Conservation (phyloP, 1,140 invertebrate species). For the Bombus polaris region DNA sequence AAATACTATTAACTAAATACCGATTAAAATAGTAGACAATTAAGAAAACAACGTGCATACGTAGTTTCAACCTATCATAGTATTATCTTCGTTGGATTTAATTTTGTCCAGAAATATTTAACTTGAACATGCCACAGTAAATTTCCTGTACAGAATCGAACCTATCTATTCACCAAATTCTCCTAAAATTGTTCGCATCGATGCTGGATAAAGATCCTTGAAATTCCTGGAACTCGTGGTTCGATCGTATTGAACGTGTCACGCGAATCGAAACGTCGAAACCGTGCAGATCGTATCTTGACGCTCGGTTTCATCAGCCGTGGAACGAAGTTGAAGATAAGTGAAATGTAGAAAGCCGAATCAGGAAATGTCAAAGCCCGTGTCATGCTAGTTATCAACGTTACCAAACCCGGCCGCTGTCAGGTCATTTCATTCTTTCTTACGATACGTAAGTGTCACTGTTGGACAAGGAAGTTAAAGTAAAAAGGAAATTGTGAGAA, state of each 20-base stretch:
- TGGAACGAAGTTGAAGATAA: constrained; percentile 10
- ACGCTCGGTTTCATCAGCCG: not conserved
- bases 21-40: no score
- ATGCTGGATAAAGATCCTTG: not conserved
- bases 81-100: no score
- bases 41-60: no score
- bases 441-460: constrained; percentile 25
- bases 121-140: no score
- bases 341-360: constrained; percentile 22
- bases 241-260: not conserved
- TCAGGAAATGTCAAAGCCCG: constrained; percentile 30
- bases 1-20: no score
- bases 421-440: constrained; percentile 24
- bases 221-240: not conserved
- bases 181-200: not conserved
- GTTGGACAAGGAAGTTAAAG: not conserved
- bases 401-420: not conserved
- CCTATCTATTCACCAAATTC: not conserved
- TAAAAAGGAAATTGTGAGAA: constrained; percentile 14
- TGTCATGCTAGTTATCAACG: constrained; percentile 27
- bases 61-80: no score
- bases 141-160: not conserved
- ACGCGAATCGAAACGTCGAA: not conserved
- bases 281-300: not conserved
- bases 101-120: no score